These are phyloP conservation scores for Laothoe populi DNA, from an alignment of 2,888 invertebrate species.

Conservation along the genomic window DNA sequence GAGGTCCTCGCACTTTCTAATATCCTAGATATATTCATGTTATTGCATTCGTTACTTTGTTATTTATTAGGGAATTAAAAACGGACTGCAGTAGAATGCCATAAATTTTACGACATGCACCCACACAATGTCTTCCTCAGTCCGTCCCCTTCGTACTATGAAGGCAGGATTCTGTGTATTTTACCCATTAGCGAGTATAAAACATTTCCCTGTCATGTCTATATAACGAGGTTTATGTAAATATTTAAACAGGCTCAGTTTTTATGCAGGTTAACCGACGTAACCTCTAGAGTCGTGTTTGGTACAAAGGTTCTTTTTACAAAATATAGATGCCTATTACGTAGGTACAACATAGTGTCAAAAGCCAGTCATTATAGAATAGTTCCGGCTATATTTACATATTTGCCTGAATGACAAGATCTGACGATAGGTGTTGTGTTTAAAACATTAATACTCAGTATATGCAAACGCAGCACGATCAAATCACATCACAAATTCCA, in stretches of 20 bases:
- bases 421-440: too few species aligned
- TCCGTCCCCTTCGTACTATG: slow-evolving; percentile 3
- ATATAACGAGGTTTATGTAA: slow-evolving; percentile 30
- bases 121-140: background rate
- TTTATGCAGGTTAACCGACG: slow-evolving; percentile 17
- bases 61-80: too few species aligned
- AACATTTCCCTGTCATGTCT: slow-evolving; percentile 30
- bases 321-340: too few species aligned
- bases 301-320: background rate
- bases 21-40: too few species aligned
- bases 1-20: too few species aligned
- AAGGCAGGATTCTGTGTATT: slow-evolving; percentile 37
- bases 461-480: too few species aligned
- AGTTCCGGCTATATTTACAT: background rate
- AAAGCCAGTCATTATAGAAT: background rate
- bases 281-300: slow-evolving; percentile 23
- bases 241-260: slow-evolving; percentile 17
- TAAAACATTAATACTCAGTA: too few species aligned
- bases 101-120: too few species aligned
- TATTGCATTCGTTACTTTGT: too few species aligned
- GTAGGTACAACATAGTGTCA: slow-evolving; percentile 15
- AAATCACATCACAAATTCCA: too few species aligned
- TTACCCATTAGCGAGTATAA: slow-evolving; percentile 38
- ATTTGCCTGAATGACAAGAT: too few species aligned
- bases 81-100: too few species aligned